Percentiles rank a stretch among this genome's conserved stretches.
Conservation (phyloP, 2,888 invertebrate species). For the Cremastinae sp. region DNA sequence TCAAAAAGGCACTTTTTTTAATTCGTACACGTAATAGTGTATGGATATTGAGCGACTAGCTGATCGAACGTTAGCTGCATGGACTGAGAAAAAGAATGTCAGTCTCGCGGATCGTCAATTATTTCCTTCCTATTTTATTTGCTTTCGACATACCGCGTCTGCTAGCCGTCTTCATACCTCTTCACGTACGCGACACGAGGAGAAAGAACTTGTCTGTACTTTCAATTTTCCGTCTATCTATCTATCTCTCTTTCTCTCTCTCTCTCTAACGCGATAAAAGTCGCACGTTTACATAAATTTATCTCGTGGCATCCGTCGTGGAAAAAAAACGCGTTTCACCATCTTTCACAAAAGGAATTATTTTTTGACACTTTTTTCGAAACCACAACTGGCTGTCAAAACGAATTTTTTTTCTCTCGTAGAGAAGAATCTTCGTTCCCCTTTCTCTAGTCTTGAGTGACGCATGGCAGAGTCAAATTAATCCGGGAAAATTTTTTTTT, state of each 20-base stretch:
- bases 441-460: background rate
- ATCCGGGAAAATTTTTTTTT: slow-evolving; percentile 6
- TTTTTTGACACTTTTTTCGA: background rate
- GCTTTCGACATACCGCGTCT: slow-evolving; percentile 54
- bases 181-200: slow-evolving; percentile 33
- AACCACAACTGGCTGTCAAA: background rate
- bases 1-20: too few relatives aligned
- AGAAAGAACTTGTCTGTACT: slow-evolving; percentile 43
- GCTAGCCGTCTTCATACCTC: slow-evolving; percentile 27
- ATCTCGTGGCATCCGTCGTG: background rate
- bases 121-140: slow-evolving; percentile 42
- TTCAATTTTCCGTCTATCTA: slow-evolving; percentile 28
- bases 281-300: slow-evolving; percentile 21
- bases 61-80: slow-evolving; percentile 47
- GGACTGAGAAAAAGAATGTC: slow-evolving; percentile 59
- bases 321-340: background rate
- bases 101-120: slow-evolving; percentile 56
- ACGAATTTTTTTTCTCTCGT: background rate
- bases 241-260: slow-evolving; percentile 23
- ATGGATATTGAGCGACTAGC: slow-evolving; percentile 14
- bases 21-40: too few relatives aligned
- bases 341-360: background rate
- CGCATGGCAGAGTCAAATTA: background rate
- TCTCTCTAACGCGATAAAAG: slow-evolving; percentile 16
- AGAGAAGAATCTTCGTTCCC: background rate